A percentile compares a stretch with the other conserved stretches of the same genome.
Conservation (phyloP, 1,140 invertebrate species). For the Drosophila subpulchrella region DNA sequence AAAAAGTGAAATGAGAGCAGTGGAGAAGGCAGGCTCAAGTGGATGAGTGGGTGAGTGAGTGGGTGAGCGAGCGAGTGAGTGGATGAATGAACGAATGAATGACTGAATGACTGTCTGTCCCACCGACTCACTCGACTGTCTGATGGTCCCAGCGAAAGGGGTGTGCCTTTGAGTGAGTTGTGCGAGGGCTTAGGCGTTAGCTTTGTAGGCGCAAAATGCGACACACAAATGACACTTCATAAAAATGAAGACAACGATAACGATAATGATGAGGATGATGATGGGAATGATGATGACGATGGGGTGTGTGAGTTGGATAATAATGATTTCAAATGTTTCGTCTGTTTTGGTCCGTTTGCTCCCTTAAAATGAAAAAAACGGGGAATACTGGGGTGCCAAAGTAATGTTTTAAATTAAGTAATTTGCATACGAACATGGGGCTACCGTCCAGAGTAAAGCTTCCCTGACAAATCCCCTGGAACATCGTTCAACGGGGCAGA, state of each 20-base stretch:
- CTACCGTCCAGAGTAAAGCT: slow-evolving; percentile 6
- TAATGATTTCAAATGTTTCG: slow-evolving; percentile 73
- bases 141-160: slow-evolving; percentile 29
- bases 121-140: slow-evolving; percentile 27
- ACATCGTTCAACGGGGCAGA: not conserved
- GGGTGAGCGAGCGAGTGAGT: slow-evolving; percentile 30
- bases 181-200: slow-evolving; percentile 45
- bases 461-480: slow-evolving; percentile 11
- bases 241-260: slow-evolving; percentile 76
- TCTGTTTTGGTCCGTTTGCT: slow-evolving; percentile 4
- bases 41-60: slow-evolving; percentile 23
- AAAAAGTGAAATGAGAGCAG: slow-evolving; percentile 42
- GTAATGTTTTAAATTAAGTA: slow-evolving; percentile 79
- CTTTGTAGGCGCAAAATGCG: slow-evolving; percentile 72
- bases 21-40: slow-evolving; percentile 19
- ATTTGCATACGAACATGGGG: slow-evolving; percentile 64
- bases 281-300: slow-evolving; percentile 21
- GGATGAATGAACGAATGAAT: slow-evolving; percentile 23
- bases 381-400: slow-evolving; percentile 5
- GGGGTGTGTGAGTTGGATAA: slow-evolving; percentile 52
- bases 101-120: slow-evolving; percentile 33
- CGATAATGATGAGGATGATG: slow-evolving; percentile 46
- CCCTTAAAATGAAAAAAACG: slow-evolving; percentile 2
- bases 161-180: slow-evolving; percentile 16
- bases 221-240: slow-evolving; percentile 81